Base-by-base conservation (phyloP, 2,888 invertebrate species). In the Julus scandinavius region DNA sequence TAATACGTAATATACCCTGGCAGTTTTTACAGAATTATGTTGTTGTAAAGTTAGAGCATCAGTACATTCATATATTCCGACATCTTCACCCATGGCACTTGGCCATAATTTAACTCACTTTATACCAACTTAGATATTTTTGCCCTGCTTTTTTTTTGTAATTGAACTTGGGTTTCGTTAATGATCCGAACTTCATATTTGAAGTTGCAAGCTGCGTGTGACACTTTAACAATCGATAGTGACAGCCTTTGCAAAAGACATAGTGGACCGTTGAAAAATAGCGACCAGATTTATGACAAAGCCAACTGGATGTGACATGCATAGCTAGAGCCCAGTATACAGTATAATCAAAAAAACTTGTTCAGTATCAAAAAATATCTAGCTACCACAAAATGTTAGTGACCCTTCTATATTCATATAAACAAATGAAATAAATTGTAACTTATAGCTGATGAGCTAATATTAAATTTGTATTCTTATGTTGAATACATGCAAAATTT, bases 191-290 rank as follows among this genome's bases (percentile, higher is more conserved):
- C 80, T 80, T 80, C 80, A 80, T 80, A 80, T 80, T 80, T 80
- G 80, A 38, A 20, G 80, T 80, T 15, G 80, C 80, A 80, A 80
- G 80, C 80, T 80, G 80, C 38, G 11, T 80, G 80, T 80, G 80
- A 80, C 80, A 80, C 38, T 80, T 80, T 80, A 29, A 11, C 80
- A 80, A 80, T 80, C 80, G 80, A 80, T 80, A 80, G 80, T 80
- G 80, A 13, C 38, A 38, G 29, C 80, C 80, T 80, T 13, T 29
- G 29, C 29, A 13, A 13, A 29, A 13, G 80, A 13, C 80, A 72
- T 72, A 80, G 80, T 80, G 80, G 80, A 80, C 80, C 80, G 20
- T 29, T 80, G 80, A 80, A 80, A 80, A 80, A 9, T 80, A 38
- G 29, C 13, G 38, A 29, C 20, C 80, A 29, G 80, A 80, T 38